These are phyloP conservation scores for Pharmacophagus antenor DNA, from an alignment of 2,888 invertebrate species.

Conservation along the genomic window DNA sequence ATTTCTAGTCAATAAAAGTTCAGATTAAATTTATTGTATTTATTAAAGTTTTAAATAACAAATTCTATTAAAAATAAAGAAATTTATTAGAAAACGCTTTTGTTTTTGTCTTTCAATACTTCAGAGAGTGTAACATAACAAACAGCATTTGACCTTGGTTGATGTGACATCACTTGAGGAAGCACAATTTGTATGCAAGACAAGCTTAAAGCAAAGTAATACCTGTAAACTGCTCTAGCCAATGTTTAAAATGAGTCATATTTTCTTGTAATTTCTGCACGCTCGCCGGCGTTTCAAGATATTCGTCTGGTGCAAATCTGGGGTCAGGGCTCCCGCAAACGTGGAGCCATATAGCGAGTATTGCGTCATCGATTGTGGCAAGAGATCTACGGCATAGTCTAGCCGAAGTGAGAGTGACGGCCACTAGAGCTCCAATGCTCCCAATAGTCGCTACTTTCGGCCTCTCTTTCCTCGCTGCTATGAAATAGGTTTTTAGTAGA, in stretches of 20 bases:
- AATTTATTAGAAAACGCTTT: not conserved
- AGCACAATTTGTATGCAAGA: not conserved
- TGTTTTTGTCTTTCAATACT: not conserved
- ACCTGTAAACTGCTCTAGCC: slow-evolving; percentile 64
- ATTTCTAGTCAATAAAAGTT: slow-evolving; percentile 28
- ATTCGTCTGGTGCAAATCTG: slow-evolving; percentile 66
- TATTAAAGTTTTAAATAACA: slow-evolving; percentile 9
- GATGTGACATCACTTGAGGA: slow-evolving; percentile 13
- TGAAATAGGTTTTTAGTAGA: slow-evolving; percentile 59
- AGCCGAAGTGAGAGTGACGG: slow-evolving; percentile 58
- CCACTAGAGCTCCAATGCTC: slow-evolving; percentile 57
- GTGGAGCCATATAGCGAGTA: slow-evolving; percentile 72
- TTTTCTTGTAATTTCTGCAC: slow-evolving; percentile 54
- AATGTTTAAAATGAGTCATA: slow-evolving; percentile 59
- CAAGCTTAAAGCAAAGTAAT: slow-evolving; percentile 32
- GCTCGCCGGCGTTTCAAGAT: slow-evolving; percentile 60
- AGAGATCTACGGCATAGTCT: slow-evolving; percentile 58
- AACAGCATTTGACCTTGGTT: not conserved
- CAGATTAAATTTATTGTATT: slow-evolving; percentile 20
- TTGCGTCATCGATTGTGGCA: slow-evolving; percentile 61
- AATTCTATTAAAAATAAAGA: slow-evolving; percentile 20
- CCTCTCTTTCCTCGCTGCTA: slow-evolving; percentile 62
- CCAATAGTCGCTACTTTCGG: slow-evolving; percentile 55
- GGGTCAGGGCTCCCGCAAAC: slow-evolving; percentile 63
- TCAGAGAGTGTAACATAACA: not conserved